Conservation (phyloP, 2,888 invertebrate species). For the Odontocolon sp. region DNA sequence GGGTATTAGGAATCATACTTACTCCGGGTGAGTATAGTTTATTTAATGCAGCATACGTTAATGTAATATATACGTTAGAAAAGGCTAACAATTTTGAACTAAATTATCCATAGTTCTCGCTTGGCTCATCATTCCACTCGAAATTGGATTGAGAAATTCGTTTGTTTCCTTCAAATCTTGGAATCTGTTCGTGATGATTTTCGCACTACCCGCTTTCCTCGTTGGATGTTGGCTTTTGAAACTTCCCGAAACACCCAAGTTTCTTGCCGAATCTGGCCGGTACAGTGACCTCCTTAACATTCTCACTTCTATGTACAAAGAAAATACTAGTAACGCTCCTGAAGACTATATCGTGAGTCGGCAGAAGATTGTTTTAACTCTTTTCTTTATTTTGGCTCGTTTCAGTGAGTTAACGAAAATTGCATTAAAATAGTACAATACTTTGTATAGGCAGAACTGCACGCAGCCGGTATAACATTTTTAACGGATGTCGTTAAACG, state of each 20-base stretch:
- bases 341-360: constrained; percentile 79
- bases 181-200: constrained; percentile 89
- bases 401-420: background rate
- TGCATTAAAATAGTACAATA: background rate
- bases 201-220: constrained; percentile 86
- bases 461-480: background rate
- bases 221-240: constrained; percentile 86
- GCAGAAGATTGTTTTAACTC: background rate
- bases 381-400: background rate
- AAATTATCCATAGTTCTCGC: constrained; percentile 84
- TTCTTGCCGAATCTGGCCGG: constrained; percentile 89
- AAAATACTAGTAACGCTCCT: constrained; percentile 84
- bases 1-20: constrained; percentile 88
- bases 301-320: constrained; percentile 85
- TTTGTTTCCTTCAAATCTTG: constrained; percentile 88
- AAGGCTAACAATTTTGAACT: background rate
- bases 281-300: constrained; percentile 84
- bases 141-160: constrained; percentile 83
- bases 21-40: no score
- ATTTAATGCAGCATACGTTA: background rate
- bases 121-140: constrained; percentile 88
- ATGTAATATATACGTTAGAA: background rate
- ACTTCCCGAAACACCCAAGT: constrained; percentile 92
- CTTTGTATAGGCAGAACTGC: constrained; percentile 2
- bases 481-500: background rate